These are phyloP conservation scores for Chelon labrosus DNA, from an alignment of 2,797 vertebrate genomes.

Conservation along the genomic window DNA sequence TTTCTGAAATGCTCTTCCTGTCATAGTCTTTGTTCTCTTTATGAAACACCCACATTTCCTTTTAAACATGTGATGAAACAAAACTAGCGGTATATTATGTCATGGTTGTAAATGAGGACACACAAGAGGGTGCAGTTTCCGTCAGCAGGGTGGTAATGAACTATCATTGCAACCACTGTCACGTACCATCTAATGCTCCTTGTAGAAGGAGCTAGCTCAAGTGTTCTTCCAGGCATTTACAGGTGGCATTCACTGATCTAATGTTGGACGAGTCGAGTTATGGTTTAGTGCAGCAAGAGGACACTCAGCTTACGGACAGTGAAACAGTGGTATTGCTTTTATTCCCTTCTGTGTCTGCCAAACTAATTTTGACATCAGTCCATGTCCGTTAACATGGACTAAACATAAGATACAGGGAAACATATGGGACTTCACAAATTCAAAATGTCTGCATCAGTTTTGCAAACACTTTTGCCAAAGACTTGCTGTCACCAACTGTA, in stretches of 20 bases:
- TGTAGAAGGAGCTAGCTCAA: background rate
- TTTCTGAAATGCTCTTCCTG: background rate
- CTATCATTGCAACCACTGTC: background rate
- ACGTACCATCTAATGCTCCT: background rate
- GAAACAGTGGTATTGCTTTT: background rate
- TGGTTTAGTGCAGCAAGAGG: background rate
- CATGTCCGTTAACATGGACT: background rate
- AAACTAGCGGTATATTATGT: background rate
- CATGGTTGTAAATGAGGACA: constrained; percentile 16
- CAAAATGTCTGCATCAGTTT: no score
- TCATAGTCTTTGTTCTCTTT: background rate
- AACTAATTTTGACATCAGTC: background rate
- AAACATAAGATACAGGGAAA: no score
- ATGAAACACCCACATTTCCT: background rate
- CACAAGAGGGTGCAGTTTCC: constrained; percentile 1
- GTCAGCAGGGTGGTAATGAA: constrained; percentile 28
- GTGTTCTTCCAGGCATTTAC: constrained; percentile 1
- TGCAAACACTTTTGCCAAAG: no score
- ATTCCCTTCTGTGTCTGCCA: constrained; percentile 1
- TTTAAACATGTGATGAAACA: constrained; percentile 17
- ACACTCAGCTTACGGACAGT: background rate
- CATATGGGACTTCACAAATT: background rate
- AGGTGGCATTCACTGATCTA: background rate
- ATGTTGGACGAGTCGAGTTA: background rate
- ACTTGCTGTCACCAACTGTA: no score